These are phyloP conservation scores for Catharus fuscescens DNA, from an alignment of 2,113 vertebrate genomes.

Conservation along the genomic window DNA sequence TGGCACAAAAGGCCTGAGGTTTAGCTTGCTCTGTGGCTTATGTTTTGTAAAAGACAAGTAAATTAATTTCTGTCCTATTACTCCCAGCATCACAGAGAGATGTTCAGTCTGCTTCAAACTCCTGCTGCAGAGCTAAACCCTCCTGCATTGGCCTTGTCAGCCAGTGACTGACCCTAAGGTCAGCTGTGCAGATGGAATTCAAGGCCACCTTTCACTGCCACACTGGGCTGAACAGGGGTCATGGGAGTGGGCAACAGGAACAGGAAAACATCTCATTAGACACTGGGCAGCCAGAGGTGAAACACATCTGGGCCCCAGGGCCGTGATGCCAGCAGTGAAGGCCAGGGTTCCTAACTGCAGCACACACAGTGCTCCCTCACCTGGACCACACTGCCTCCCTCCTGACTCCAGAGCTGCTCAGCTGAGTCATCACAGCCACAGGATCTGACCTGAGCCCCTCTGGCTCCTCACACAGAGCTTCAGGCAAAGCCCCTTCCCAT, in stretches of 20 bases:
- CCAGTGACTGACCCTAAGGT: accelerated
- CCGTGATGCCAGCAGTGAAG: not conserved
- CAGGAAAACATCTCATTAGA: not conserved
- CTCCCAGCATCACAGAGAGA: not conserved
- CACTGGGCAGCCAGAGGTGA: not conserved
- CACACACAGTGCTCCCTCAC: not conserved
- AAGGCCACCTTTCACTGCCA: not conserved
- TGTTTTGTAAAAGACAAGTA: not conserved
- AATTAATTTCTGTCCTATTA: not conserved
- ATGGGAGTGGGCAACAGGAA: not conserved
- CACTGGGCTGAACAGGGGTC: accelerated
- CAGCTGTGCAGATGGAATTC: not conserved
- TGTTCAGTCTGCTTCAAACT: not conserved
- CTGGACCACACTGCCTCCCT: not conserved
- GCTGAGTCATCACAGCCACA: not conserved
- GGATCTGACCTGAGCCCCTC: not conserved
- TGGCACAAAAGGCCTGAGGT: not conserved
- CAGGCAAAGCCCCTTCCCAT: not conserved
- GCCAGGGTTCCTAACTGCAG: not conserved
- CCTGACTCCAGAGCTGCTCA: not conserved
- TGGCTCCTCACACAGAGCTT: not conserved
- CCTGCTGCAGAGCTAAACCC: not conserved
- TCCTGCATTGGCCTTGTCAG: accelerated
- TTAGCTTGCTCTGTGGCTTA: not conserved
- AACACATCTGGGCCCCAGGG: not conserved